phyloP scores from a whole-genome alignment of 2,888 invertebrate genomes.

The Agriopis marginaria region DNA sequence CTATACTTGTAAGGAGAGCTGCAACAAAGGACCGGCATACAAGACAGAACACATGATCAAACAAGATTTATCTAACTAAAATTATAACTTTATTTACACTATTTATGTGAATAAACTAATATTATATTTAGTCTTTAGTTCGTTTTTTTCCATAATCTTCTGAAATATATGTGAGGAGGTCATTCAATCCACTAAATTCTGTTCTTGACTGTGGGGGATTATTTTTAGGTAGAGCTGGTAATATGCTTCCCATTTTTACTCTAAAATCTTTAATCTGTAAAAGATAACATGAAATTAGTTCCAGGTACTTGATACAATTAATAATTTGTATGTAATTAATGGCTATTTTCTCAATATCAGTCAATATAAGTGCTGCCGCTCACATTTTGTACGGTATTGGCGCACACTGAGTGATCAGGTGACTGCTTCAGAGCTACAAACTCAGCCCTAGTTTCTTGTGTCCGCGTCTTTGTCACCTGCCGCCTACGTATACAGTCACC shows the following conservation, averaged over 20 bases:
- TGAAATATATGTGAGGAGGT: constrained; percentile 92
- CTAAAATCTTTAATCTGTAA: constrained; percentile 93
- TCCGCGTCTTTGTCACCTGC: too few species aligned
- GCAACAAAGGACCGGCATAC: constrained; percentile 89
- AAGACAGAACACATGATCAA: constrained; percentile 93
- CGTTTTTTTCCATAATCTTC: constrained; percentile 81
- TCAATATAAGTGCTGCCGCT: too few species aligned
- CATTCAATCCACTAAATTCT: constrained; percentile 94
- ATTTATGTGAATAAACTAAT: constrained; percentile 6
- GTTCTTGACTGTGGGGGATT: constrained; percentile 93
- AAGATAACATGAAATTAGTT: constrained; percentile 15
- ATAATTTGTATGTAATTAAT: too few species aligned
- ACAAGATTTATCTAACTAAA: constrained; percentile 89
- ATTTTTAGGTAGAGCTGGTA: constrained; percentile 92
- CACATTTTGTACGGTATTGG: too few species aligned
- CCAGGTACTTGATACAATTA: too few species aligned
- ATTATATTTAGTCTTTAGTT: constrained; percentile 54
- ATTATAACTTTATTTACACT: constrained; percentile 23
- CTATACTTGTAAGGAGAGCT: constrained; percentile 94
- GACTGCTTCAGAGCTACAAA: too few species aligned
- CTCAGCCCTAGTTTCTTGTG: too few species aligned
- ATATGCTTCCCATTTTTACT: constrained; percentile 90
- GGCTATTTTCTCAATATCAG: too few species aligned
- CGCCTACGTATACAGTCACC: too few species aligned
- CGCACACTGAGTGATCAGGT: too few species aligned